These are phyloP conservation scores for Eretmocerus hayati DNA, from an alignment of 2,888 invertebrate species.

Conservation along the genomic window DNA sequence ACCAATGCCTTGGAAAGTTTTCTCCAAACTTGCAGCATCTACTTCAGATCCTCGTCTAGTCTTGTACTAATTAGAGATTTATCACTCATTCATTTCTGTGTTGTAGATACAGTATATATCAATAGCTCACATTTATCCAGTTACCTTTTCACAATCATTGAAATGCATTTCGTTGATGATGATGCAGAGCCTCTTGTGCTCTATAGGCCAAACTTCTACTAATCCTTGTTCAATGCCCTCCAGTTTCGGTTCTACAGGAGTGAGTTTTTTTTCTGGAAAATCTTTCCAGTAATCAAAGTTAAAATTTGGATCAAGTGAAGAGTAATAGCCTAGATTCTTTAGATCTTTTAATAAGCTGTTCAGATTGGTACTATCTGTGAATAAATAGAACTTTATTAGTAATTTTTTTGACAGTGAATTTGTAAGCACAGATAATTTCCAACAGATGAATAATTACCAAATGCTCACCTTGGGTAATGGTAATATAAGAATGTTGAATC, in stretches of 20 bases:
- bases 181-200: slow-evolving; percentile 9
- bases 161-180: slow-evolving; percentile 17
- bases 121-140: slow-evolving; percentile 3
- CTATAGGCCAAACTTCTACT: background rate
- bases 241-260: too few relatives aligned
- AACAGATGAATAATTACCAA: background rate
- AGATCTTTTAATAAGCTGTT: slow-evolving; percentile 8
- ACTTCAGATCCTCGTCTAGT: slow-evolving; percentile 8
- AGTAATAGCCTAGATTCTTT: slow-evolving; percentile 1
- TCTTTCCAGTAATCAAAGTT: background rate
- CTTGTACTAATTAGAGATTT: slow-evolving; percentile 1
- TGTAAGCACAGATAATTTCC: background rate
- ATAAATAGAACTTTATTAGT: too few relatives aligned
- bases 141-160: too few relatives aligned
- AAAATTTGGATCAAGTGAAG: background rate
- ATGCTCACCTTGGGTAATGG: slow-evolving; percentile 8
- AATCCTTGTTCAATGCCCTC: too few relatives aligned
- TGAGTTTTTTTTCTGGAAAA: background rate
- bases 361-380: slow-evolving; percentile 11
- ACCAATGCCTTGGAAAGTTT: slow-evolving; percentile 10
- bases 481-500: slow-evolving; percentile 9
- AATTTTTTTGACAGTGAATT: background rate
- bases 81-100: background rate
- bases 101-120: background rate
- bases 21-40: slow-evolving; percentile 10